Evolutionary conservation across 2,113 vertebrate species (phyloP), one percentile per base, ranked within the genome.

Genomic region (Pseudolaguvia tuberculata): DNA sequence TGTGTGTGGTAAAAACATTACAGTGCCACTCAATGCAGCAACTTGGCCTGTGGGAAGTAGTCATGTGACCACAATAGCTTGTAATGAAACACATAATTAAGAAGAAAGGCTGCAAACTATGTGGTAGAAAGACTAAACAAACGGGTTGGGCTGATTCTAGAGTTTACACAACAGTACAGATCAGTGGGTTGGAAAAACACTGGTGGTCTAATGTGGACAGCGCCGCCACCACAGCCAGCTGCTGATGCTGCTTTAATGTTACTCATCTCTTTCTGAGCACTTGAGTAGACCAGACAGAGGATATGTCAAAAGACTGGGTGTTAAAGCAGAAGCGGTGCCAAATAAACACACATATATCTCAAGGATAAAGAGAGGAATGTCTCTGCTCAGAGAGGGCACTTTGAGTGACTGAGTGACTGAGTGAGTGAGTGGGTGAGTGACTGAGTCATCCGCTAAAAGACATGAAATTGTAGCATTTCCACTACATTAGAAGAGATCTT

Each of bases 61-160:
- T 80, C 57, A 76, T 66, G 42, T 58, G 55, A 76, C 69, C 55
- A 67, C 69, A 61, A 62, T 31, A 25, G 79, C 31, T 77, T 73
- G 63, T 63, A 57, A 45, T 73, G 56, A 77, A 68, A 80, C 70
- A 73, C 42, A 73, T 66, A 67, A 66, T 48, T 50, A 68, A 42
- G 67, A 57, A 35, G 47, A 63, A 67, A 29, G 63, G 45, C 59
- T 25, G 53, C 52, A 55, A 25, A 53, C 23, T 59, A 57, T 25
- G 31, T 66, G 51, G 3, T 15, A 63, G 42, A 52, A 71, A 55
- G 70, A 73, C 15, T 57, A 77, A 48, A 77, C 57, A 70, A 39
- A 50, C 39, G 1, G 35, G 11, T 20, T 6, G 12, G 10, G 47
- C 52, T 61, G 67, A 62, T 53, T 42, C 55, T 57, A 45, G 5